These are phyloP conservation scores for Panopea generosa DNA, from an alignment of 2,888 invertebrate species.

Conservation along the genomic window DNA sequence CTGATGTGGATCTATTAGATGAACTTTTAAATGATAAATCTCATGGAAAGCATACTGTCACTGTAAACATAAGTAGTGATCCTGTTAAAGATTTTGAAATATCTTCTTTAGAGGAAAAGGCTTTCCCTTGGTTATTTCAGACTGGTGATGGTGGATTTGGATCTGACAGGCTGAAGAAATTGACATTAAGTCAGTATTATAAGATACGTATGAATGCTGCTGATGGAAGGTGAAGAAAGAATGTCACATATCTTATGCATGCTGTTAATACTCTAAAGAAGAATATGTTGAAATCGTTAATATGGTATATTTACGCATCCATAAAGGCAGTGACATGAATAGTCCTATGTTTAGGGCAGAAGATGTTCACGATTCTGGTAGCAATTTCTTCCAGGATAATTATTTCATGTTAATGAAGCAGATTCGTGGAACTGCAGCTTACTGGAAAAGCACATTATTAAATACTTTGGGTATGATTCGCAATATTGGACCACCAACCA, in stretches of 20 bases:
- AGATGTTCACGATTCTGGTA: slow-evolving; percentile 4
- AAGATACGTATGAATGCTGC: slow-evolving; percentile 31
- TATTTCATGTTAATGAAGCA: slow-evolving; percentile 67
- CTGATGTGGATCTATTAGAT: no score
- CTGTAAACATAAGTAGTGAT: background rate
- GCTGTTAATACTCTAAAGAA: slow-evolving; percentile 37
- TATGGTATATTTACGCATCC: slow-evolving; percentile 43
- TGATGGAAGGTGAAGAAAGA: slow-evolving; percentile 21
- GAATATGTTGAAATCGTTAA: slow-evolving; percentile 17
- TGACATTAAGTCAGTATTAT: slow-evolving; percentile 37
- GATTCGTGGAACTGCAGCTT: slow-evolving; percentile 57
- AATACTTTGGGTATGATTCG: slow-evolving; percentile 49
- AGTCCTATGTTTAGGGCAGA: slow-evolving; percentile 8
- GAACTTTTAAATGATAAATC: no score
- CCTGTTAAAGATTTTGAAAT: slow-evolving; percentile 37
- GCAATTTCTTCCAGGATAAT: slow-evolving; percentile 37
- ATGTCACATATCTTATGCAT: slow-evolving; percentile 45
- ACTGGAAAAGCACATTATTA: slow-evolving; percentile 42
- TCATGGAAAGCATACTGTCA: background rate
- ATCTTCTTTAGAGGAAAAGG: slow-evolving; percentile 38
- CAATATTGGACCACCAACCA: slow-evolving; percentile 44
- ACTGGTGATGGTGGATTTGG: slow-evolving; percentile 32
- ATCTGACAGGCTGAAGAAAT: slow-evolving; percentile 2
- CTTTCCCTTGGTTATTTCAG: slow-evolving; percentile 59
- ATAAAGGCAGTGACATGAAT: background rate